Percentiles rank a stretch among this genome's conserved stretches.
Conservation (phyloP, 37 sponge, comb jelly and placozoan species). For the Tethya wilhelma region DNA sequence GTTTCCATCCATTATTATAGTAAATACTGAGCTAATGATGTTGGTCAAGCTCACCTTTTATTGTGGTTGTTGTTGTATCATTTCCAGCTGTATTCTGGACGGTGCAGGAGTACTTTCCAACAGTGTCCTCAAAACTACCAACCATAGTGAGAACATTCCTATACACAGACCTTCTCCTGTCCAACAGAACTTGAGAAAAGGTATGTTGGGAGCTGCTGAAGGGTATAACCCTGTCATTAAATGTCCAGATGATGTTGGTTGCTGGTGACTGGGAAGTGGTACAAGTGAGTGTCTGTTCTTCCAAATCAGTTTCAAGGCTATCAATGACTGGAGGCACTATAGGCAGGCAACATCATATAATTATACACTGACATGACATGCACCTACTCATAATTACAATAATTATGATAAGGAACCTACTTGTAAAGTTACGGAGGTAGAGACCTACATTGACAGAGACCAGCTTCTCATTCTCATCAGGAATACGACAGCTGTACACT, state of each 20-base stretch:
- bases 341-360: not conserved
- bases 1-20: too few relatives aligned
- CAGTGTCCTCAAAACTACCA: not conserved
- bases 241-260: not conserved
- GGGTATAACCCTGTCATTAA: not conserved
- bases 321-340: not conserved
- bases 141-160: not conserved
- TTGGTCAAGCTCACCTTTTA: not conserved
- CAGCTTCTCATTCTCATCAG: not conserved
- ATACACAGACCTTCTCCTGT: not conserved
- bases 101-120: not conserved
- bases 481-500: not conserved
- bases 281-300: too few relatives aligned
- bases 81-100: not conserved
- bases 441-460: not conserved
- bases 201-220: not conserved
- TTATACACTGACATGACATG: too few relatives aligned
- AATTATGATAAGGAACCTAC: too few relatives aligned
- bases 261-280: not conserved
- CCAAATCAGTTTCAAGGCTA: not conserved
- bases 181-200: not conserved
- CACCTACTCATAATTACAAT: too few relatives aligned
- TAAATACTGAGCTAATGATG: too few relatives aligned
- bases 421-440: not conserved
- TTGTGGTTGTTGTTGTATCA: not conserved